Evolutionary conservation across 2,888 invertebrate species (phyloP), one percentile per base, ranked within the genome.

Genomic region (Strigamia transsilvanica): DNA sequence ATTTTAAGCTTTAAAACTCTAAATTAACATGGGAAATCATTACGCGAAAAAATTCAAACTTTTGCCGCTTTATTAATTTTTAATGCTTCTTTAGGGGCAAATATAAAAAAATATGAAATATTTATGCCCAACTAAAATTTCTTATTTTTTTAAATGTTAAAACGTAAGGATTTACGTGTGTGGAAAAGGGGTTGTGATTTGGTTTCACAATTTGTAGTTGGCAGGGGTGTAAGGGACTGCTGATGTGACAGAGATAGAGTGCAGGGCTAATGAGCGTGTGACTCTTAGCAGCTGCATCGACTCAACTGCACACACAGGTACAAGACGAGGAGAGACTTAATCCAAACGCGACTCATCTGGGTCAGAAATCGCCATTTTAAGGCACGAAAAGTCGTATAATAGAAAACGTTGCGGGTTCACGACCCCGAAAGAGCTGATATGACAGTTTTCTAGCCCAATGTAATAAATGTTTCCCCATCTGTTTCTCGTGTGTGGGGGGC

Each of bases 231-330:
- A 21, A 77, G 38, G 38, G 77, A 34, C 38, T 79, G 42, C 79
- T 79, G 79, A 79, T 79, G 42, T 80, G 80, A 51, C 80, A 80
- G 80, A 80, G 80, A 80, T 80, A 46, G 80, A 80, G 80, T 42
- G 80, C 32, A 12, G 51, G 80, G 42, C 42, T 80, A 80, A 80
- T 80, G 80, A 80, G 80, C 80, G 80, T 80, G 80, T 42, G 80
- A 80, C 32, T 32, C 46, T 42, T 46, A 46, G 34, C 80, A 80
- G 46, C 80, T 80, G 80, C 42, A 38, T 79, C 79, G 42, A 42
- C 41, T 38, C 41, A 73, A 73, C 73, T 32, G 73, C 73, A 73
- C 73, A 73, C 73, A 27, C 73, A 73, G 73, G 73, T 73, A 73
- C 73, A 73, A 32, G 73, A 56, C 21, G 56, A 56, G 56, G 18